phyloP scores from a whole-genome alignment of 2,113 vertebrate species.

The Ctenodactylus gundi region DNA sequence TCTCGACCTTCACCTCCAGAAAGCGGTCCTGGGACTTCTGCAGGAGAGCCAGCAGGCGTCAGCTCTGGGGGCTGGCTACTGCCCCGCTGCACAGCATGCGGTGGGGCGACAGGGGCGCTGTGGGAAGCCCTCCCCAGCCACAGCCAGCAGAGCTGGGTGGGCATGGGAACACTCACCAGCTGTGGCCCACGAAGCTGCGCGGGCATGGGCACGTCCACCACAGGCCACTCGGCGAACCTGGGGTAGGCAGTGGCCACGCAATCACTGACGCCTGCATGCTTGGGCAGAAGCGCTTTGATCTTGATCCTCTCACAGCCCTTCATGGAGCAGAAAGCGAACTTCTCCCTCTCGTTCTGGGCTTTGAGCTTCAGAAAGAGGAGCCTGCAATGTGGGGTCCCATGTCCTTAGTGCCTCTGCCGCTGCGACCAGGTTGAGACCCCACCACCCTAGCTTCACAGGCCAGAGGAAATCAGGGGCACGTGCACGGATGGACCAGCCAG shows the following conservation, averaged over 20 bases:
- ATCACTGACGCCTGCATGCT: slow-evolving; percentile 87
- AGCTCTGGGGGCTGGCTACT: rapidly evolving
- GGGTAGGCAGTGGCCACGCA: slow-evolving; percentile 92
- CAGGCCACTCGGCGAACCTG: slow-evolving; percentile 87
- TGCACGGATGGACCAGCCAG: too few relatives aligned
- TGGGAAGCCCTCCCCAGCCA: slow-evolving; percentile 82
- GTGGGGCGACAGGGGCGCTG: background rate
- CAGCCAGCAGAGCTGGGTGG: slow-evolving; percentile 85
- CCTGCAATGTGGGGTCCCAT: too few relatives aligned
- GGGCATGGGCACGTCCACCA: slow-evolving; percentile 95
- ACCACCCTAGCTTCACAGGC: too few relatives aligned
- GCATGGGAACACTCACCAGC: slow-evolving; percentile 95
- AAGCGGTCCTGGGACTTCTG: slow-evolving; percentile 91
- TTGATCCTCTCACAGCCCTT: slow-evolving; percentile 95
- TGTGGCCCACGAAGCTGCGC: slow-evolving; percentile 84
- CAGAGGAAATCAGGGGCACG: background rate
- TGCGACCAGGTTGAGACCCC: too few relatives aligned
- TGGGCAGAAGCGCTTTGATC: slow-evolving; percentile 92
- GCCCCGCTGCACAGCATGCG: too few relatives aligned
- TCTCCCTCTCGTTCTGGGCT: slow-evolving; percentile 91
- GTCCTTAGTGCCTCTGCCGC: too few relatives aligned
- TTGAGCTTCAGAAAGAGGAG: slow-evolving; percentile 94
- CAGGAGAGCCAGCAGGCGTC: background rate
- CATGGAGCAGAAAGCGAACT: slow-evolving; percentile 94
- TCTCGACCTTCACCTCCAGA: slow-evolving; percentile 93